Base-by-base conservation (phyloP, 2,797 vertebrate species). In the Balearica regulorum region DNA sequence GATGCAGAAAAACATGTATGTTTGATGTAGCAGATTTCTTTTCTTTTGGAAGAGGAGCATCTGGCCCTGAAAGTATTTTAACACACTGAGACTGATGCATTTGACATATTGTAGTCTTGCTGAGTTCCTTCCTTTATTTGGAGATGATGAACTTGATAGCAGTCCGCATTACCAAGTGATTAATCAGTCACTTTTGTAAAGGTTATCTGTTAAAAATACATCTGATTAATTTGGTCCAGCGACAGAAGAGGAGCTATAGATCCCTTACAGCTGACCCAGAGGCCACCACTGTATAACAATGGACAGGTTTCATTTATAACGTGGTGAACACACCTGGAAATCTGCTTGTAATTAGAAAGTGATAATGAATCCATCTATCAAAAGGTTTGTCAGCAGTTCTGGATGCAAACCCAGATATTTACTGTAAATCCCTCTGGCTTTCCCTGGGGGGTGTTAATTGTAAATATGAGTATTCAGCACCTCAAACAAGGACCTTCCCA, bases 261-360 rank as follows among this genome's bases (percentile, higher is more conserved):
- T 98, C 96, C 97, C 97, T 97, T 69, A 68, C 9, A 53, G 97
- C 97, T 98, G 98, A 98, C 86, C 97, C 96, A 89, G 97, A 97
- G 97, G 97, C 96, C 93, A 97, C 93, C 89, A 94, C 90, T 97
- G 96, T 97, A 48, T 98, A 98, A 98, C 97, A 97, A 83, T 73
- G 95, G 93, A 96, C 93, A 97, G 91, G 88, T 94, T 96, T 97
- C 96, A 98, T 98, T 97, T 97, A 95, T 89, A 98, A 98, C 96
- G 93, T 97, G 98, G 98, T 98, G 97, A 98, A 98, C 98, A 97
- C 97, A 98, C 98, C 98, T 99, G 98, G 98, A 99, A 98, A 98
- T 98, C 97, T 98, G 98, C 96, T 98, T 98, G 98, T 98, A 98
- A 98, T 99, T 98, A 99, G 98, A 98, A 98, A 98, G 98, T 98